Conservation (phyloP, 2,888 invertebrate genomes). For the Polydrusus cervinus region DNA sequence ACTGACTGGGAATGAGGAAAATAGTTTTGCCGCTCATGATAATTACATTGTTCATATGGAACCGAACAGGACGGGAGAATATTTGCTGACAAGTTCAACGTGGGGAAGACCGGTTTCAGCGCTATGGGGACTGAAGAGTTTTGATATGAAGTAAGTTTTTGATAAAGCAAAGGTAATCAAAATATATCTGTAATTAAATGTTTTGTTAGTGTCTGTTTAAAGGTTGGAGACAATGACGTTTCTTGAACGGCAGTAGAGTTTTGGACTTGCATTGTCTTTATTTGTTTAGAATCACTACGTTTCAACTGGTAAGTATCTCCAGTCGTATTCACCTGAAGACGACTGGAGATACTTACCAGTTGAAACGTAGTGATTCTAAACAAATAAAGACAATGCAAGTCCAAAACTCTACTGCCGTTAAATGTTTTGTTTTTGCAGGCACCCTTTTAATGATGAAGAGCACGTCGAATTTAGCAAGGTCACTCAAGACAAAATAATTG, state of each 20-base stretch:
- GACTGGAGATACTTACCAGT: too few relatives aligned
- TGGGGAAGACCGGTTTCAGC: slow-evolving; percentile 90
- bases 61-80: slow-evolving; percentile 80
- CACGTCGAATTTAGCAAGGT: slow-evolving; percentile 94
- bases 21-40: slow-evolving; percentile 86
- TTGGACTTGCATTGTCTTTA: too few relatives aligned
- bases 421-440: slow-evolving; percentile 72
- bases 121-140: slow-evolving; percentile 83
- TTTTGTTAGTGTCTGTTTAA: too few relatives aligned
- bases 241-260: too few relatives aligned
- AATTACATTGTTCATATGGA: slow-evolving; percentile 89
- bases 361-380: too few relatives aligned
- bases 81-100: slow-evolving; percentile 88
- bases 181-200: background rate
- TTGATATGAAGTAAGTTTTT: slow-evolving; percentile 77
- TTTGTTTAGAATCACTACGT: too few relatives aligned
- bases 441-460: slow-evolving; percentile 87
- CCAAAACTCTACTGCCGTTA: too few relatives aligned
- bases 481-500: slow-evolving; percentile 89
- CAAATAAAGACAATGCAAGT: too few relatives aligned
- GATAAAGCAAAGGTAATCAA: background rate
- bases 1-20: slow-evolving; percentile 87
- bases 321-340: too few relatives aligned
- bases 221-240: too few relatives aligned
- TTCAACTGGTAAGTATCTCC: too few relatives aligned